Evolutionary conservation across 2,113 vertebrate genomes (phyloP).

Genomic region (Antechinus flavipes): DNA sequence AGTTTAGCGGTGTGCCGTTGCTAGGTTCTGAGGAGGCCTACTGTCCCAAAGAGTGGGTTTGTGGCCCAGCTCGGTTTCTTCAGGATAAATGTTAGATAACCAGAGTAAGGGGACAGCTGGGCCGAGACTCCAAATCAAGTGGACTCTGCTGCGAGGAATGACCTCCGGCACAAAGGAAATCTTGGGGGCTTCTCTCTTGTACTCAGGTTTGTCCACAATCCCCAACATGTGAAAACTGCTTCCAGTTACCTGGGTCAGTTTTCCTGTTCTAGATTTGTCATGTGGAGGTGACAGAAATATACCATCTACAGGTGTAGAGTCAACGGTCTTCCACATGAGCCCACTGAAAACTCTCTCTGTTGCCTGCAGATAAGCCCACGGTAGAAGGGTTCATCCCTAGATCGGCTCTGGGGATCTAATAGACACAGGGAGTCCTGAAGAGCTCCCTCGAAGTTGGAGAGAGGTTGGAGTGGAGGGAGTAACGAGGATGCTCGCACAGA

Average conservation of each 20-base stretch:
- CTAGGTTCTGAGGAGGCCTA: too few relatives aligned
- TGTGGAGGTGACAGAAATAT: neutral
- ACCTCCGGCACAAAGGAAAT: neutral
- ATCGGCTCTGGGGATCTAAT: neutral
- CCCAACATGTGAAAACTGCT: neutral
- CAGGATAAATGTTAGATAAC: neutral
- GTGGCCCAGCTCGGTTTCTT: neutral
- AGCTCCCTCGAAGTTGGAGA: neutral
- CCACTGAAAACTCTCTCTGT: neutral
- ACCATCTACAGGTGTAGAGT: neutral
- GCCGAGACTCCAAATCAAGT: neutral
- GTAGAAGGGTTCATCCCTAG: neutral
- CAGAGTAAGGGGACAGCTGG: neutral
- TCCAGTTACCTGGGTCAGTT: neutral
- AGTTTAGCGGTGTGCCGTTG: too few relatives aligned
- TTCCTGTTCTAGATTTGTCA: neutral
- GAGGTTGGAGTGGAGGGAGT: neutral
- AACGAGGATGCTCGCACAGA: neutral
- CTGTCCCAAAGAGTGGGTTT: neutral
- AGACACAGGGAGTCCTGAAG: neutral
- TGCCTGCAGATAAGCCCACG: neutral
- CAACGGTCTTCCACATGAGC: neutral
- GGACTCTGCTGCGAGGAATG: neutral
- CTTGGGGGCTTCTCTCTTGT: neutral
- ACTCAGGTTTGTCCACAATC: neutral